Evolutionary conservation across 2,113 vertebrate species (phyloP).

Genomic region (Synchiropus splendidus): DNA sequence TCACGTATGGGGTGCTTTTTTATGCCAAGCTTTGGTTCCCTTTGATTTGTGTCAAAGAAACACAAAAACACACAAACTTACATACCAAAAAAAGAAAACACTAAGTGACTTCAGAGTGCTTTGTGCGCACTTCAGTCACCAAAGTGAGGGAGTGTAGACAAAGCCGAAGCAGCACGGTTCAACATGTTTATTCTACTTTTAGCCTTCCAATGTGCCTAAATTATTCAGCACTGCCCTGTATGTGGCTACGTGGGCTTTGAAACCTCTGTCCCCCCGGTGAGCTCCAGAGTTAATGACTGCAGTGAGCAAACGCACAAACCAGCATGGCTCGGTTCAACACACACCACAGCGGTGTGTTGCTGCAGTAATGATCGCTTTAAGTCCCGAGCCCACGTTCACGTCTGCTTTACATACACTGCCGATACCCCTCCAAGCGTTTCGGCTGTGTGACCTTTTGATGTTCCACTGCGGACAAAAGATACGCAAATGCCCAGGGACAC

Average conservation of each 20-base stretch:
- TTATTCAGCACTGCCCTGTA: conserved; percentile 47
- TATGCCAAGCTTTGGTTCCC: conserved; percentile 4
- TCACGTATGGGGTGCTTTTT: conserved; percentile 8
- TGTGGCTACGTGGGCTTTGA: conserved; percentile 50
- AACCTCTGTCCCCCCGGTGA: conserved; percentile 39
- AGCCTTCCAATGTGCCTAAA: conserved; percentile 37
- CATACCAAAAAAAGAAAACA: too few species aligned
- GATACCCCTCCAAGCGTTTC: conserved; percentile 41
- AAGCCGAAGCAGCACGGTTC: background rate
- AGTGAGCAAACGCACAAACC: conserved; percentile 3
- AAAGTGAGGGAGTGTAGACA: background rate
- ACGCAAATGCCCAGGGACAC: too few species aligned
- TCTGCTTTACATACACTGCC: conserved; percentile 58
- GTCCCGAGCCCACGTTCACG: conserved; percentile 54
- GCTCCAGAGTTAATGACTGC: conserved; percentile 50
- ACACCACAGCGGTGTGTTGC: conserved; percentile 21
- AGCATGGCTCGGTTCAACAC: background rate
- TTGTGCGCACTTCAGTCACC: background rate
- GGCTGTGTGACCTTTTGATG: conserved; percentile 59
- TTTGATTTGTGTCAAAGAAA: too few species aligned
- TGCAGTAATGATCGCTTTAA: conserved; percentile 60
- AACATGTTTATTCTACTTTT: conserved; percentile 51
- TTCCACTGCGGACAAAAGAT: conserved; percentile 35
- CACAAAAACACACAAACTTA: background rate
- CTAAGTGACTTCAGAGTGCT: background rate